Conservation (phyloP, 2,113 vertebrate genomes). For the Emberiza fucata region DNA sequence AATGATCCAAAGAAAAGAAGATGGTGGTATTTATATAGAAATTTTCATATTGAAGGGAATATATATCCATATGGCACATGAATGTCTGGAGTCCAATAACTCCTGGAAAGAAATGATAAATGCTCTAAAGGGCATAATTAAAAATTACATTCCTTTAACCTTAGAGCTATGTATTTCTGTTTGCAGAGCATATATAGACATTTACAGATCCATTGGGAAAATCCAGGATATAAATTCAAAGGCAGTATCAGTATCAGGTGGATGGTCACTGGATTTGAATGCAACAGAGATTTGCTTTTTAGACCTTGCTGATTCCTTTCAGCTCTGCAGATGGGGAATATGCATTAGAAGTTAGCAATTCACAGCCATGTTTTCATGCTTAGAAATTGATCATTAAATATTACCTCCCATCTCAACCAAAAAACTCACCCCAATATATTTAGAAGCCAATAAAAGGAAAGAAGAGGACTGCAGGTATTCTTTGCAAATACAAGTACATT, state of each 20-base stretch:
- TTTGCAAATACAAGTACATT: background rate
- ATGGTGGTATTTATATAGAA: background rate
- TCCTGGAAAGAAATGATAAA: constrained; percentile 42
- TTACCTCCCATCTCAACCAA: background rate
- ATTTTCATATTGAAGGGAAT: constrained; percentile 25
- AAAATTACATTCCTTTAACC: constrained; percentile 42
- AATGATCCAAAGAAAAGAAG: background rate
- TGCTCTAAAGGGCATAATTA: constrained; percentile 31
- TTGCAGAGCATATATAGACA: constrained; percentile 7
- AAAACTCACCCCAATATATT: background rate
- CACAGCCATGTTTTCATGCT: background rate
- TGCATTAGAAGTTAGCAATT: background rate
- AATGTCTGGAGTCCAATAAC: constrained; percentile 13
- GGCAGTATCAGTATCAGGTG: background rate
- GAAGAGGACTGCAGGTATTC: background rate
- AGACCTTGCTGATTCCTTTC: background rate
- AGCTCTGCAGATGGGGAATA: background rate
- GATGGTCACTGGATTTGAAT: background rate
- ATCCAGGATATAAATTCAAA: background rate
- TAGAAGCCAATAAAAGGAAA: background rate
- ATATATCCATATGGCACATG: background rate
- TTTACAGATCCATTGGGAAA: constrained; percentile 50
- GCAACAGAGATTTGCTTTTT: background rate
- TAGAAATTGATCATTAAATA: background rate
- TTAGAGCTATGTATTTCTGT: constrained; percentile 30